These are phyloP conservation scores for Eumacrocentrus americanus DNA, from an alignment of 2,888 invertebrate genomes.

Conservation along the genomic window DNA sequence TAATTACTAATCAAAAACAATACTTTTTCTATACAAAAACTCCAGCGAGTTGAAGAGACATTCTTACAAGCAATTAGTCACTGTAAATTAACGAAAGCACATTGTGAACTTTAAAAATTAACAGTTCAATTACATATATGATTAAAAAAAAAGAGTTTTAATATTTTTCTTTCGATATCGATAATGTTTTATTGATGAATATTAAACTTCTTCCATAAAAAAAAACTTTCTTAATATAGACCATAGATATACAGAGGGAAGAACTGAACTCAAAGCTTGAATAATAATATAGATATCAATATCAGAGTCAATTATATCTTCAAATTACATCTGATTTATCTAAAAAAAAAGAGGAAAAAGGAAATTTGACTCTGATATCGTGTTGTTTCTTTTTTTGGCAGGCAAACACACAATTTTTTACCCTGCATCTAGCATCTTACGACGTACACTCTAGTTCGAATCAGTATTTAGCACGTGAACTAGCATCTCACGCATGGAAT, in stretches of 20 bases:
- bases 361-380: too few species aligned
- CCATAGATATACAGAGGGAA: neutral
- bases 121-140: neutral
- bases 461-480: constrained; percentile 39
- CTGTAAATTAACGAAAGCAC: too few species aligned
- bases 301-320: neutral
- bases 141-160: neutral
- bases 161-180: neutral
- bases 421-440: neutral
- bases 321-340: too few species aligned
- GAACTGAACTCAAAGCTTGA: neutral
- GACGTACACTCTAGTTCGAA: constrained; percentile 14
- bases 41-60: constrained; percentile 14
- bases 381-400: too few species aligned
- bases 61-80: too few species aligned
- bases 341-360: too few species aligned
- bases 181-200: neutral
- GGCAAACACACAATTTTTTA: neutral
- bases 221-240: neutral
- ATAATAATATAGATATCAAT: neutral
- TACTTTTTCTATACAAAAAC: constrained; percentile 17
- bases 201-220: neutral
- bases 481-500: constrained; percentile 50
- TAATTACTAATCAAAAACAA: constrained; percentile 42
- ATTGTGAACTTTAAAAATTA: too few species aligned